phyloP scores from a whole-genome alignment of 2,888 invertebrate genomes.

The Leucophenga montana region DNA sequence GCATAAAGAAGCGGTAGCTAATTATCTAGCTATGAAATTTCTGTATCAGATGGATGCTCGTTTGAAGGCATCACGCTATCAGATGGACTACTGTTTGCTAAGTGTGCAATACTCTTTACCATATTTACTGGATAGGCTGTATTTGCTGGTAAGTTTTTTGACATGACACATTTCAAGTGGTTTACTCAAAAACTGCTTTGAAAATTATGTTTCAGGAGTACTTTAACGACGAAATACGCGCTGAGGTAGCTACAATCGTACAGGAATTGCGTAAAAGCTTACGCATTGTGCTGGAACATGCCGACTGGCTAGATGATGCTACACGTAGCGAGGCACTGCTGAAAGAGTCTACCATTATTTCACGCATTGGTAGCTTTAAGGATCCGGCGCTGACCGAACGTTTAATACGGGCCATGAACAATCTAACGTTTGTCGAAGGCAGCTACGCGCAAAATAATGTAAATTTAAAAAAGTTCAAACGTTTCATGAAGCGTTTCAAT shows the following conservation, averaged over 20 bases:
- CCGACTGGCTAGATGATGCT: conserved; percentile 65
- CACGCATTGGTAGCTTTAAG: conserved; percentile 55
- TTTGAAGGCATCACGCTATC: conserved; percentile 50
- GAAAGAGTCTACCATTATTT: conserved; percentile 56
- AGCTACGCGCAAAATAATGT: conserved; percentile 57
- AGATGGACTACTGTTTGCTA: conserved; percentile 56
- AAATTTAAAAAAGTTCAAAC: conserved; percentile 52
- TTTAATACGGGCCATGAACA: conserved; percentile 55
- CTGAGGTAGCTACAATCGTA: conserved; percentile 56
- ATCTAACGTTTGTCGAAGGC: conserved; percentile 49
- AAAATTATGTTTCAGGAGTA: conserved; percentile 47
- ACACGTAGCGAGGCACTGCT: conserved; percentile 62
- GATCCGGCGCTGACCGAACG: conserved; percentile 48
- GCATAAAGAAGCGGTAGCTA: conserved; percentile 62
- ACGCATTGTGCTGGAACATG: conserved; percentile 49
- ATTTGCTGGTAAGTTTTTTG: conserved; percentile 55
- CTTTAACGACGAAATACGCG: conserved; percentile 51
- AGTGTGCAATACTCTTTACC: conserved; percentile 45
- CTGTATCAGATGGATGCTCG: conserved; percentile 62
- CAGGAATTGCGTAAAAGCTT: conserved; percentile 60
- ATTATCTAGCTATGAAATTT: conserved; percentile 67
- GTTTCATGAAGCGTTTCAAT: conserved; percentile 54
- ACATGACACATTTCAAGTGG: not conserved
- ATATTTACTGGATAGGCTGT: conserved; percentile 57
- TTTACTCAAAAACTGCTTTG: not conserved